Conservation (phyloP, 2,113 vertebrate species). For the Pteronura brasiliensis region DNA sequence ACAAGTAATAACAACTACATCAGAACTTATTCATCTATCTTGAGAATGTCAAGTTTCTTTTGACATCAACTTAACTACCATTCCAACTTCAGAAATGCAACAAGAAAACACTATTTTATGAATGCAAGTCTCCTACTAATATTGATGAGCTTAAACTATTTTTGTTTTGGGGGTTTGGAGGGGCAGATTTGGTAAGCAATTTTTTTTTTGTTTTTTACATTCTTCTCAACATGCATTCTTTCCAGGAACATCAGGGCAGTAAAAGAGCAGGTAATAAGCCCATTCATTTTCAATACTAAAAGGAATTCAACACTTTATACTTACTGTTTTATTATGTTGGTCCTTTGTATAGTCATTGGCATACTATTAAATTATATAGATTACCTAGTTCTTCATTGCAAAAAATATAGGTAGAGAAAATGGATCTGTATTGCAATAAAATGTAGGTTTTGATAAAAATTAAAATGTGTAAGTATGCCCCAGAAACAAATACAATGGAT, state of each 20-base stretch:
- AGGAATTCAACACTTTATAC: background rate
- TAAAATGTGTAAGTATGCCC: background rate
- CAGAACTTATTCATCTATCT: constrained; percentile 1
- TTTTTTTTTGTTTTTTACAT: background rate
- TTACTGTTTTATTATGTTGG: background rate
- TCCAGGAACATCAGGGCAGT: background rate
- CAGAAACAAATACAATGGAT: background rate
- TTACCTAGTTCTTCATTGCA: background rate
- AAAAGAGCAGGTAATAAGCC: background rate
- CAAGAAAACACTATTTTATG: background rate
- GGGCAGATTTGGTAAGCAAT: background rate
- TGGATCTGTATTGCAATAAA: background rate
- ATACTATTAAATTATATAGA: constrained; percentile 19
- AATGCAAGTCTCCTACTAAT: background rate
- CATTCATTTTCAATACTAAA: background rate
- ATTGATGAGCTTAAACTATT: constrained; percentile 12
- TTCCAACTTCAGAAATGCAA: constrained; percentile 18
- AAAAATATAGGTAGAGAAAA: background rate
- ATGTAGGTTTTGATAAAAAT: background rate
- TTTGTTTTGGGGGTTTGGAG: background rate
- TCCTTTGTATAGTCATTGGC: background rate
- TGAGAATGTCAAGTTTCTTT: constrained; percentile 9
- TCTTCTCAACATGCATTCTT: background rate
- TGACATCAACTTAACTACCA: constrained; percentile 29
- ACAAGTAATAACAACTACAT: background rate